Conservation (phyloP, 2,797 vertebrate genomes). For the Harpagifer antarcticus region DNA sequence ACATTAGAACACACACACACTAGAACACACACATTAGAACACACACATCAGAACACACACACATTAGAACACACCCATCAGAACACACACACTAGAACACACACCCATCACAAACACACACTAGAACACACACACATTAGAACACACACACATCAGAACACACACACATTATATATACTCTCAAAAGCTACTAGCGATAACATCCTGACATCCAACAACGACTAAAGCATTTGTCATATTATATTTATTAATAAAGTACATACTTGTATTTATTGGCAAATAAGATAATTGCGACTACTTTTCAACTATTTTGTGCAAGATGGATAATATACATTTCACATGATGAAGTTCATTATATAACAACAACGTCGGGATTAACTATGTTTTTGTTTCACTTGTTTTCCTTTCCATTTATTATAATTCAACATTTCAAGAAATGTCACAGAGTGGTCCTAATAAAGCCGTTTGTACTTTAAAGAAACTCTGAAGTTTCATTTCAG, state of each 20-base stretch:
- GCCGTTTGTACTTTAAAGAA: constrained; percentile 50
- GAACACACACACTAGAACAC: too few species aligned
- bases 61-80: too few species aligned
- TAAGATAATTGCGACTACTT: background rate
- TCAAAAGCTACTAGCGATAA: background rate
- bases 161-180: too few species aligned
- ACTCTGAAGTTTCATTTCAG: constrained; percentile 50
- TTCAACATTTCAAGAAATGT: constrained; percentile 15
- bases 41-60: too few species aligned
- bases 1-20: too few species aligned
- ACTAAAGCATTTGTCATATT: background rate
- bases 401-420: constrained; percentile 12
- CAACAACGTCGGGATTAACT: background rate
- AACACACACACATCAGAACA: too few species aligned
- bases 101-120: too few species aligned
- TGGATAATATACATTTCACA: background rate
- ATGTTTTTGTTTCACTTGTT: constrained; percentile 7
- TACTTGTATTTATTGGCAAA: background rate
- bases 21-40: too few species aligned
- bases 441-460: constrained; percentile 33
- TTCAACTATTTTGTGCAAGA: background rate
- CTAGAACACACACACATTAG: too few species aligned
- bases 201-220: background rate
- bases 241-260: background rate
- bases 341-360: background rate